Evolutionary conservation across 2,797 vertebrate species (phyloP).

Genomic region (Zenarchopterus dispar): DNA sequence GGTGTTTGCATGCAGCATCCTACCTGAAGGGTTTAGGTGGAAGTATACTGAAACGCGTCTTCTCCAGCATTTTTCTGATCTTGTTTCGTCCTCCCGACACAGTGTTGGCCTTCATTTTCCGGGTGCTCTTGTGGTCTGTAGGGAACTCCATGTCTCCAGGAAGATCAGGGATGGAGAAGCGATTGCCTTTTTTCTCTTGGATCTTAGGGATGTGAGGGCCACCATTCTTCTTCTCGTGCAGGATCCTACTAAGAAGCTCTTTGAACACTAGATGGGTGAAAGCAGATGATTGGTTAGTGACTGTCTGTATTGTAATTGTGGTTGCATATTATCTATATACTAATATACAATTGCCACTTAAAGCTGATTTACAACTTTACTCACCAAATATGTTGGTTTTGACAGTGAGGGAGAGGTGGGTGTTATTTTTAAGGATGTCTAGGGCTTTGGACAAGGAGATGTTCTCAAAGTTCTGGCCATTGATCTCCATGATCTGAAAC

Average conservation of each 20-base stretch:
- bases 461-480: slow-evolving; percentile 98
- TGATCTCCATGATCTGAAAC: slow-evolving; percentile 95
- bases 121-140: slow-evolving; percentile 90
- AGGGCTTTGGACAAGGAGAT: slow-evolving; percentile 92
- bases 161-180: slow-evolving; percentile 94
- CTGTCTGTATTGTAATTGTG: background rate
- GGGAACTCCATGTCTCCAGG: slow-evolving; percentile 93
- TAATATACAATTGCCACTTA: background rate
- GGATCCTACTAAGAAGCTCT: slow-evolving; percentile 90
- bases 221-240: slow-evolving; percentile 91
- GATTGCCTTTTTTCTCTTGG: slow-evolving; percentile 95
- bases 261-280: slow-evolving; percentile 88
- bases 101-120: slow-evolving; percentile 96
- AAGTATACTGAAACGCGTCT: slow-evolving; percentile 95
- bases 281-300: background rate
- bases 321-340: background rate
- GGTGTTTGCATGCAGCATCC: background rate
- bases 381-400: slow-evolving; percentile 98
- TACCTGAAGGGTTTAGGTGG: slow-evolving; percentile 95
- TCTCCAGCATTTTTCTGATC: slow-evolving; percentile 97
- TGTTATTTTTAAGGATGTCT: slow-evolving; percentile 95
- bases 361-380: background rate
- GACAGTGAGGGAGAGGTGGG: slow-evolving; percentile 93
- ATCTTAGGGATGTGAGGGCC: slow-evolving; percentile 95
- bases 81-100: slow-evolving; percentile 95